Evolutionary conservation across 1,140 invertebrate genomes (phyloP), one percentile per base, ranked within the genome.

Genomic region (Coboldia fuscipes): DNA sequence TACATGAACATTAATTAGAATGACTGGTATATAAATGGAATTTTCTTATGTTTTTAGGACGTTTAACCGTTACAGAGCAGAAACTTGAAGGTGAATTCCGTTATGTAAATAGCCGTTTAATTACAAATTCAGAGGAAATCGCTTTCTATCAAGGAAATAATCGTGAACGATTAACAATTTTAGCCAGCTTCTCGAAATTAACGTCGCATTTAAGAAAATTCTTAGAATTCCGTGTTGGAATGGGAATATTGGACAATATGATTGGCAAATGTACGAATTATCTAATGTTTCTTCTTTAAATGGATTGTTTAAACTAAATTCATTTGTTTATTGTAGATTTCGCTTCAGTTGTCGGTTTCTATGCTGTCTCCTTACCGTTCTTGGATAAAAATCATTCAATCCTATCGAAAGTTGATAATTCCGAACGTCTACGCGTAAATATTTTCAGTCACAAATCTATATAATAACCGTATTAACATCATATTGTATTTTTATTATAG

Each of bases 91-190:
- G 93, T 39, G 92, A 98, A 66, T 94, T 90, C 56, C 70, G 94
- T 49, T 94, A 88, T 49, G 86, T 97, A 15, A 93, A 97, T 57
- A 89, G 89, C 6, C 64, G 94, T 19, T 60, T 98, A 4, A 97
- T 97, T 28, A 90, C 88, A 1, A 96, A 97, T 57, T 88, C 89
- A 14, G 94, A 98, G 61, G 94, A 98, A 62, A 72, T 97, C 39
- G 92, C 93, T 3, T 98, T 97, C 58, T 97, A 97, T 55, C 69
- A 90, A 59, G 90, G 90, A 42, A 90, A 89, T 46, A 62, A 65
- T 29, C 68, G 84, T 22, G 93, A 97, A 57, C 83, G 89, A 53
- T 54, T 78, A 14, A 96, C 81, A 1, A 58, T 97, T 4, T 53
- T 92, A 35, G 70, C 78, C 12, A 83, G 86, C 45, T 96, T 93